phyloP scores from a whole-genome alignment of 2,888 invertebrate species.

The Pyrocoelia pectoralis region DNA sequence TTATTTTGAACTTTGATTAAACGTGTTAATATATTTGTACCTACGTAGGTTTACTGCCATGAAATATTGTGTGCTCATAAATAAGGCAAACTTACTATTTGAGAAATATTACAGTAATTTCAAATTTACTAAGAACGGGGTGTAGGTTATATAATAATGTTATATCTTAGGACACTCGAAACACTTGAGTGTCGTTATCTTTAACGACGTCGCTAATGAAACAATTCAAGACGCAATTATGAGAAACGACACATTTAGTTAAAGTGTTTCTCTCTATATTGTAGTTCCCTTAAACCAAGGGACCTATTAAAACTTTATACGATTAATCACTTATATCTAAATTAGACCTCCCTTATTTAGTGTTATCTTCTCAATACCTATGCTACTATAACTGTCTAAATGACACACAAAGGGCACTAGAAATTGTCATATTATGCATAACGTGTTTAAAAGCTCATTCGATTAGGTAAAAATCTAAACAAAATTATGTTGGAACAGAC shows the following conservation, averaged over 20 bases:
- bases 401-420: too few relatives aligned
- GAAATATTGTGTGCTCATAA: too few relatives aligned
- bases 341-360: neutral
- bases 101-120: neutral
- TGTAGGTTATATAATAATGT: slow-evolving; percentile 45
- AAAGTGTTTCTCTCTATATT: slow-evolving; percentile 49
- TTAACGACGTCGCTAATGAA: slow-evolving; percentile 62
- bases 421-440: neutral
- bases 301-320: slow-evolving; percentile 31
- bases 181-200: slow-evolving; percentile 59
- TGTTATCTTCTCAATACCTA: too few relatives aligned
- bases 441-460: slow-evolving; percentile 3
- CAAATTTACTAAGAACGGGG: slow-evolving; percentile 16
- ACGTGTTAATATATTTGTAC: too few relatives aligned
- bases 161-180: slow-evolving; percentile 50
- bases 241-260: slow-evolving; percentile 60
- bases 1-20: too few relatives aligned
- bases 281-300: slow-evolving; percentile 31
- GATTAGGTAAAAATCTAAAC: slow-evolving; percentile 44
- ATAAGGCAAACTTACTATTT: neutral
- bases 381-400: too few relatives aligned
- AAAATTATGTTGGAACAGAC: slow-evolving; percentile 48
- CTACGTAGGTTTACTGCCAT: too few relatives aligned
- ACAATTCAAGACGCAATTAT: slow-evolving; percentile 61
- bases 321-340: slow-evolving; percentile 11